Conservation (phyloP, 2,113 vertebrate genomes). For the Tricholaema leucomelas region DNA sequence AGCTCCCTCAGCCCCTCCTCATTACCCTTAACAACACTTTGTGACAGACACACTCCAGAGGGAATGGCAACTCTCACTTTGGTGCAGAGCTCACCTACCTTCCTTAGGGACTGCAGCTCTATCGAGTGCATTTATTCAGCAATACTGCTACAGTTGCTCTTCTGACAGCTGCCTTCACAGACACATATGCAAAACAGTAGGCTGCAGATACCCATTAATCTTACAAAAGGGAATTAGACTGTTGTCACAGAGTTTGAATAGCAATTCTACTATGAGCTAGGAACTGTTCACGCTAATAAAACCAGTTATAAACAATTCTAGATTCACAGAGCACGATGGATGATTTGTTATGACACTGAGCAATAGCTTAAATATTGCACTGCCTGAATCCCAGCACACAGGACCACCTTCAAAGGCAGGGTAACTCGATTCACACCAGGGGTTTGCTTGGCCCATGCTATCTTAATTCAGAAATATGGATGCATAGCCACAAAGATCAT, state of each 20-base stretch:
- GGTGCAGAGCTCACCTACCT: neutral
- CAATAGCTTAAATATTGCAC: conserved; percentile 10
- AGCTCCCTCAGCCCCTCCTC: too few relatives aligned
- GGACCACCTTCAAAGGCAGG: neutral
- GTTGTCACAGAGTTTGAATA: neutral
- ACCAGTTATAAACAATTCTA: conserved; percentile 25
- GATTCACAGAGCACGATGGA: conserved; percentile 5
- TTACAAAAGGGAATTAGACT: conserved; percentile 30
- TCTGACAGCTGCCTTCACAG: conserved; percentile 18
- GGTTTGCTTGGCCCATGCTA: neutral
- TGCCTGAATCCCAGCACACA: neutral
- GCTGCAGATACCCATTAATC: conserved; percentile 12
- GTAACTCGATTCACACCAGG: neutral
- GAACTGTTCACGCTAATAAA: conserved; percentile 33
- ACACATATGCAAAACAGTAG: neutral
- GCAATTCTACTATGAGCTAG: conserved; percentile 21
- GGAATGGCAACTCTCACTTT: neutral
- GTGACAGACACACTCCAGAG: neutral
- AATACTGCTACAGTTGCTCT: neutral
- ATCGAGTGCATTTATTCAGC: neutral
- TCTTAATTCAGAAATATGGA: neutral
- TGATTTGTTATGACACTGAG: conserved; percentile 24
- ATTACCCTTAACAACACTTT: neutral
- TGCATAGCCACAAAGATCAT: neutral
- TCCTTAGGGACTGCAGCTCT: neutral